Base-by-base conservation (phyloP, 1,140 invertebrate genomes). In the Cydia fagiglandana region DNA sequence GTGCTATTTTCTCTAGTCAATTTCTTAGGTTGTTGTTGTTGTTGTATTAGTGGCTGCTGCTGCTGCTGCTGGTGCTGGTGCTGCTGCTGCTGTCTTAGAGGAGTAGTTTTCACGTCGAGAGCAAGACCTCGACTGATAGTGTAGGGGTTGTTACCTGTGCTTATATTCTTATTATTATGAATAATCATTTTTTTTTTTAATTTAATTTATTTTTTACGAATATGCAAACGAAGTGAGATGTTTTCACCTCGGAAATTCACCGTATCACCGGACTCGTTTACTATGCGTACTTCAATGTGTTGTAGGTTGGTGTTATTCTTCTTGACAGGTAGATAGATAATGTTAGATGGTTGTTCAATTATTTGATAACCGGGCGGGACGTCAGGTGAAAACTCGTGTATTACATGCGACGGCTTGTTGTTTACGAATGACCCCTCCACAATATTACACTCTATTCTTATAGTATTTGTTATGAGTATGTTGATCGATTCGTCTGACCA, bases 371-470 rank as follows among this genome's bases (percentile, higher is more conserved):
- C 61, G 3, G 61, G 61, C 10, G 61, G 61, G 10, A 64, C 61
- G 13, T 28, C 13, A 7, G 64, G 64, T 68, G 64, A 68, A 20
- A 68, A 68, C 30, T 68, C 64, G 15, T 68, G 64, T 15, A 68
- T 34, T 7, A 68, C 64, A n/a, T 68, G 64, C 1, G 24, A 68
- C 13, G 64, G 64, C 13, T 68, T 28, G n/a, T 50, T 30, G 50
- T 75, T 75, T 24, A 50, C 15, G 9, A 53, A 75, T 45, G 56
- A 75, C 2, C 75, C 64, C 12, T 75, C 38, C 7, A 47, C 45
- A 15, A 75, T 53, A 47, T 64, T 50, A 30, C 75, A 75, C 10
- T 64, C 61, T 41, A 75, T 24, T 75, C 75, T 64, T 47, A 75
- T 45, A 66, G 64, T 50, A 3, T 56, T 50, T 5, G 47, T 41